A percentile compares a stretch with the other conserved stretches of the same genome.
Evolutionary conservation across 2,113 vertebrate species (phyloP).

Genomic region (Pavo muticus): DNA sequence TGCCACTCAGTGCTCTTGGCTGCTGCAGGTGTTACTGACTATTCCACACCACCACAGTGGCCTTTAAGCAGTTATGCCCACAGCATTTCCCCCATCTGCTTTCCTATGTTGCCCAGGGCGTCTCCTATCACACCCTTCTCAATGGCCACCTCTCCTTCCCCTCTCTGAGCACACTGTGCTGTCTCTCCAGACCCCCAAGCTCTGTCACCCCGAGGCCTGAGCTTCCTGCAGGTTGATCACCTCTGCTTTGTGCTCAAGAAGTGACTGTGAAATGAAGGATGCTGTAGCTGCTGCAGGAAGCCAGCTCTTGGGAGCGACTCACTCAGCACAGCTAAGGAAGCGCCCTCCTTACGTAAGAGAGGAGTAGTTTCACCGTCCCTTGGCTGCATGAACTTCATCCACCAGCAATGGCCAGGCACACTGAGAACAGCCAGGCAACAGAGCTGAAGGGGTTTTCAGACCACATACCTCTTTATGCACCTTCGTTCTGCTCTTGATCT

Average conservation of each 20-base stretch:
- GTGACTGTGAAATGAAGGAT: background rate
- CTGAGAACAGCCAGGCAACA: background rate
- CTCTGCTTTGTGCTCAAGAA: background rate
- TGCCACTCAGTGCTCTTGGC: background rate
- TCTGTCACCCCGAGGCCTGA: background rate
- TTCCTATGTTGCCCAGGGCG: background rate
- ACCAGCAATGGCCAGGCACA: background rate
- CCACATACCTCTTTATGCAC: constrained; percentile 94
- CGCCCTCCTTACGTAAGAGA: background rate
- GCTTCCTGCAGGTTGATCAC: background rate
- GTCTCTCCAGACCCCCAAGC: background rate
- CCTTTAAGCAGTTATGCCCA: background rate
- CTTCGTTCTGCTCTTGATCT: constrained; percentile 98
- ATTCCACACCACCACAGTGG: background rate
- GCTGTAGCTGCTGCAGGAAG: background rate
- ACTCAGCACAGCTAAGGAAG: background rate
- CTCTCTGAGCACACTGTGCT: background rate
- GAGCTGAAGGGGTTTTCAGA: background rate
- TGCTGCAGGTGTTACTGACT: background rate
- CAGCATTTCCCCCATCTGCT: background rate
- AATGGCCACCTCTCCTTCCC: background rate
- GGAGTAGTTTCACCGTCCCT: background rate
- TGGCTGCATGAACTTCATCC: background rate
- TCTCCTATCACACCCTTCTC: background rate
- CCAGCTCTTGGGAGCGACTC: background rate